Evolutionary conservation across 2,797 vertebrate genomes (phyloP).

Genomic region (Xerus rutilus): DNA sequence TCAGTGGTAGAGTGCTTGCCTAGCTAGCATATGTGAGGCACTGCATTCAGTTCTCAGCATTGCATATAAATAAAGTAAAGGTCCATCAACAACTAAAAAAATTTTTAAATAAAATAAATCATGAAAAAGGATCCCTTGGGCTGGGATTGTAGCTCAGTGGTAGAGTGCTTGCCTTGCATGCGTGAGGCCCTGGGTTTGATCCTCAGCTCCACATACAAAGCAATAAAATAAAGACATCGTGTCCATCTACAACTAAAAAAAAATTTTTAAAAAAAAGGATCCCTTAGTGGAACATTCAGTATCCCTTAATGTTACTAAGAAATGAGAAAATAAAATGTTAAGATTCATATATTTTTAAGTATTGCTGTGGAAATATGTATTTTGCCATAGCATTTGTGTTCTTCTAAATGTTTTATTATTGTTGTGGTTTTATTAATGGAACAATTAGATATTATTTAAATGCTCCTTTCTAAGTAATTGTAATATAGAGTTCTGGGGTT

Average conservation of each 20-base stretch:
- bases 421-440: background rate
- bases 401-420: slow-evolving; percentile 27
- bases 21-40: too few species aligned
- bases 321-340: background rate
- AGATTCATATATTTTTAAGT: background rate
- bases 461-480: background rate
- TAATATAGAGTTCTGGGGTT: background rate
- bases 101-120: too few species aligned
- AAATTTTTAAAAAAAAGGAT: background rate
- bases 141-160: too few species aligned
- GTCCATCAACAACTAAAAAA: too few species aligned
- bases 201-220: too few species aligned
- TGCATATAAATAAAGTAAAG: too few species aligned
- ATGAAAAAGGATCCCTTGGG: background rate
- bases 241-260: too few species aligned
- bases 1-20: too few species aligned
- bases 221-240: too few species aligned
- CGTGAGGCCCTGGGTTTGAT: too few species aligned
- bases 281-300: background rate
- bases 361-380: background rate
- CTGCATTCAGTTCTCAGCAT: too few species aligned
- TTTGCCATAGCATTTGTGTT: slow-evolving; percentile 25
- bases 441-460: background rate
- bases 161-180: too few species aligned
- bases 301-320: background rate